Evolutionary conservation across 2,113 vertebrate species (phyloP), one percentile per base, ranked within the genome.

Genomic region (Tamias sibiricus): DNA sequence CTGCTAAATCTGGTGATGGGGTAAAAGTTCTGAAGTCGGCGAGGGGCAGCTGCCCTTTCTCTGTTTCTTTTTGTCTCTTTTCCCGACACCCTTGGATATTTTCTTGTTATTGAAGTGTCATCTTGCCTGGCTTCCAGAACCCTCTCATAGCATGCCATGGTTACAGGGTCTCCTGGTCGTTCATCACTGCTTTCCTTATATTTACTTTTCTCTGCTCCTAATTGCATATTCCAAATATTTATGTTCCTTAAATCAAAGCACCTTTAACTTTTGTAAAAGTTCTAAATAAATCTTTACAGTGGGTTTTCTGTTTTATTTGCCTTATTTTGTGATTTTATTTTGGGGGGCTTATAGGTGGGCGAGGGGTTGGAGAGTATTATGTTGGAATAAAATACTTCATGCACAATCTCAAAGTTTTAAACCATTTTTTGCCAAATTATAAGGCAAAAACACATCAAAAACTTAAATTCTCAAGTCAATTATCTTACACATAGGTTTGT

Each of bases 111-210:
- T 98, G 97, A 98, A 99, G 98, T 99, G 97, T 99, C 99, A 99
- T 99, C 99, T 99, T 99, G 99, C 99, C 98, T 99, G 99, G 99
- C 99, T 99, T 99, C 99, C 98, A 98, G 99, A 99, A 98, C 99
- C 99, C 99, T 99, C 98, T 99, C 99, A 99, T 99, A 99, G 99
- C 99, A 99, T 99, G 99, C 99, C 99, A 99, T 99, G 99, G 99
- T 99, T 99, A 99, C 99, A 99, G 99, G 99, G 98, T 98, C 99
- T 99, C 99, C 99, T 98, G 99, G 98, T 99, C 97, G 98, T 99
- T 98, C 99, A 98, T 99, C 99, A 99, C 98, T 98, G 98, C 98
- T 99, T 99, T 98, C 98, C 98, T 98, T 98, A 97, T 99, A 98
- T 98, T 98, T 98, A 95, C 97, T 99, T 98, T 99, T 98, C 98